Evolutionary conservation across 35 echinoderm and acorn worm species (phyloP).

Genomic region (Amphiura filiformis): DNA sequence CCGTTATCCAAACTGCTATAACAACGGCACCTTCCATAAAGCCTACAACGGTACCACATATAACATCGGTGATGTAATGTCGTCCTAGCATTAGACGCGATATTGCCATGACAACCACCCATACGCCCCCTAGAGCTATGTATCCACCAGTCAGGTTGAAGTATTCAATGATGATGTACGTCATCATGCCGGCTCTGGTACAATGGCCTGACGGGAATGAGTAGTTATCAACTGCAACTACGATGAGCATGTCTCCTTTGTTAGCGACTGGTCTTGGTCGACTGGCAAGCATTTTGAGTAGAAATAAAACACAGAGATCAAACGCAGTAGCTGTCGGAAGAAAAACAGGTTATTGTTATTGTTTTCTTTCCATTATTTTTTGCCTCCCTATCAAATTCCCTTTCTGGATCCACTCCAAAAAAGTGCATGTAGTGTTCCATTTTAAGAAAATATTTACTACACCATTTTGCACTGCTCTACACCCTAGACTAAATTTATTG

Average conservation of each 20-base stretch:
- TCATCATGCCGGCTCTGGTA: constrained; percentile 69
- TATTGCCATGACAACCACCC: constrained; percentile 46
- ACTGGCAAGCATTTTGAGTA: constrained; percentile 68
- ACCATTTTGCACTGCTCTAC: too few species aligned
- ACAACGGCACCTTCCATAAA: constrained; percentile 62
- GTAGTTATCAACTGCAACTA: constrained; percentile 78
- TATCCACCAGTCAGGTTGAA: constrained; percentile 15
- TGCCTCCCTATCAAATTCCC: too few species aligned
- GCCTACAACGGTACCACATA: constrained; percentile 73
- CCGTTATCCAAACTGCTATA: constrained; percentile 49
- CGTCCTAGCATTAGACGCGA: constrained; percentile 80
- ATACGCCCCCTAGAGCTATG: constrained; percentile 6
- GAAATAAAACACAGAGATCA: constrained; percentile 63
- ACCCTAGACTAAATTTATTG: too few species aligned
- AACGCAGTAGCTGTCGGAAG: constrained; percentile 57
- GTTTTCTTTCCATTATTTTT: background rate
- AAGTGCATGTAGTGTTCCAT: too few species aligned
- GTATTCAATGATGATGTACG: constrained; percentile 34
- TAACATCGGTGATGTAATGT: constrained; percentile 79
- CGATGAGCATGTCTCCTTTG: constrained; percentile 76
- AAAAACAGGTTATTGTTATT: background rate
- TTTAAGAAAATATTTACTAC: too few species aligned
- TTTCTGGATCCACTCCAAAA: too few species aligned
- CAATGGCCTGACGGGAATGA: constrained; percentile 97
- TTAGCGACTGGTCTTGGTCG: constrained; percentile 70